Evolutionary conservation across 1,140 invertebrate genomes (phyloP), one percentile per base, ranked within the genome.

Genomic region (Subanguina moxae): DNA sequence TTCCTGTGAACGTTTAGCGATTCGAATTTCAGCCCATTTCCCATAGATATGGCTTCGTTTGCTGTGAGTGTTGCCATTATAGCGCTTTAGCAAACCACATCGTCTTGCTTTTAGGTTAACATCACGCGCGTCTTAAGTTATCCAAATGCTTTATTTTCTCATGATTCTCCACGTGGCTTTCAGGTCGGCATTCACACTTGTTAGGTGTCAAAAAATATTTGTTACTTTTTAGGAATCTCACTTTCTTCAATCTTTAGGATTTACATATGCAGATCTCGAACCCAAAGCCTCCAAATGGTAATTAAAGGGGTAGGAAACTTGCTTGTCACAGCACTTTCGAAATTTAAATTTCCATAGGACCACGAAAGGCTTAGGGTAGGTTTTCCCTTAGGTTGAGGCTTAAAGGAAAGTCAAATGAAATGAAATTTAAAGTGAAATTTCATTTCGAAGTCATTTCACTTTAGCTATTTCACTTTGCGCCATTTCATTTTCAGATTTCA

Each of bases 41-140:
- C 80, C 7, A 80, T 82, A 46, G 80, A 82, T 57, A 83, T 82
- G 81, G 80, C 80, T 46, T 77, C 74, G 0, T 82, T 82, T 71
- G 80, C 80, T 38, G 32, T 38, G 32, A 38, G 32, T 11, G 11
- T 38, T 38, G 3, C 32, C 11, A 11, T 11, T 5, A 38, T 38
- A 5, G 3, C 32, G 32, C 32, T 38, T 38, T 38, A n/a, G n/a
- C n/a, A n/a, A n/a, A n/a, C n/a, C n/a, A n/a, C n/a, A n/a, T 38
- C 11, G 11, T 5, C 32, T 38, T 5, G 32, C 3, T 38, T 38
- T 38, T 38, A 38, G 15, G 69, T 82, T 9, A 82, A 82, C 62
- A 65, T 82, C 27, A 65, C 71, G n/a, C 57, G 82, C 8, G 68
- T 81, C n/a, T 38, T 72, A 13, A 59, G 70, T 1, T 52, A 82